Base-by-base conservation (phyloP, 2,797 vertebrate species). In the Premnoplex brunnescens region DNA sequence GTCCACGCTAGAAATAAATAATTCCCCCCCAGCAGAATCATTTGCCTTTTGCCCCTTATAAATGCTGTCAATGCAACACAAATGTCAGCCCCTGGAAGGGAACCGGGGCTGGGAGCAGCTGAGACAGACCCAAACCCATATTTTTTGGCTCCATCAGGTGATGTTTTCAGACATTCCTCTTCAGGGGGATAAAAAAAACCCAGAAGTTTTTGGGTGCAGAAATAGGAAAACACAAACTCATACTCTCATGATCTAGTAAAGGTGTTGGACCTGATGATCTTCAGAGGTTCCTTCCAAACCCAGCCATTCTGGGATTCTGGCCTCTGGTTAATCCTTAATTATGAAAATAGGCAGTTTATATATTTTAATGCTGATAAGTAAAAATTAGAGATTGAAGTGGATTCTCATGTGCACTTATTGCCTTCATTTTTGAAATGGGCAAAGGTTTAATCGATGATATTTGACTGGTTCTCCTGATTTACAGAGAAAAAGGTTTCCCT, bases 141-240 rank as follows among this genome's bases (percentile, higher is more conserved):
- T 23, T 28, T 36, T 91, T 81, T 2, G 9, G 64, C 51, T 56
- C 63, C 10, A 14, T 68, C 62, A 89, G 60, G 10, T 37, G 51
- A 74, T 54, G n/a, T 39, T 95, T 85, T 64, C 55, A 44, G 41
- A 44, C 37, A 34, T 34, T 63, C 64, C 22, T 48, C 30, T 37
- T 46, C 56, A 46, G 49, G 34, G 2, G 3, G 6, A 2, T 18
- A 14, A 55, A 74, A 55, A 48, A 44, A 43, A 0, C 0, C 0
- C 1, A 6, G 16, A 41, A 34, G 2, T 2, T 58, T 88, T 66
- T 36, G 20, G 37, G 44, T 54, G 69, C 37, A 67, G 30, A 64
- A 85, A 52, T 24, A 76, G 26, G 48, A 79, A 82, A 46, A 76
- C 34, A 71, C 37, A 46, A 69, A 54, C 32, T 76, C 26, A 4